phyloP scores from a whole-genome alignment of 2,888 invertebrate genomes.

The Drosophila macrospina region DNA sequence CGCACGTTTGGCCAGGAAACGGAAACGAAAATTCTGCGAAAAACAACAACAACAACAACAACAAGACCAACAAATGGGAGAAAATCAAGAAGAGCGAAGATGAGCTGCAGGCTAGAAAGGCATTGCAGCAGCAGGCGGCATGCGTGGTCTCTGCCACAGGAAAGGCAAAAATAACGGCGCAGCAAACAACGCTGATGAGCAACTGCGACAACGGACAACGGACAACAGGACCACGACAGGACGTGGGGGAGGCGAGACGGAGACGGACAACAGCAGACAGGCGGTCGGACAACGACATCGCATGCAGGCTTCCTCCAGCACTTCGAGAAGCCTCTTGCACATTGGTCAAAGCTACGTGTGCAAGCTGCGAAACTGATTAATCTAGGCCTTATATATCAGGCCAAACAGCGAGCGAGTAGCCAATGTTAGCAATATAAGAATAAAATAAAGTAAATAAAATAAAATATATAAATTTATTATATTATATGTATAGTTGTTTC shows the following conservation, averaged over 20 bases:
- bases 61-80: conserved; percentile 36
- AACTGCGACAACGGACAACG: conserved; percentile 40
- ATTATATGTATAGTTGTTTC: too few relatives aligned
- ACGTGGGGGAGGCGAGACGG: not conserved
- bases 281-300: conserved; percentile 8
- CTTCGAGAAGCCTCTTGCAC: conserved; percentile 36
- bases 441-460: too few relatives aligned
- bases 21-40: conserved; percentile 82
- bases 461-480: too few relatives aligned
- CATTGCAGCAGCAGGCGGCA: conserved; percentile 21
- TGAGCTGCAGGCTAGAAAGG: conserved; percentile 42
- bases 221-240: conserved; percentile 9
- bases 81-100: conserved; percentile 39
- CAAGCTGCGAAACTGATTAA: not conserved
- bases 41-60: conserved; percentile 68
- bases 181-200: conserved; percentile 80
- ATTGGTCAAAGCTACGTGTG: conserved; percentile 7
- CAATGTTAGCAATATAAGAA: too few relatives aligned
- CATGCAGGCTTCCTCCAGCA: conserved; percentile 4
- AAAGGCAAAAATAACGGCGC: conserved; percentile 78
- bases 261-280: not conserved
- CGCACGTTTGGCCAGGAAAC: conserved; percentile 79
- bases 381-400: not conserved
- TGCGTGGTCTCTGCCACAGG: conserved; percentile 54
- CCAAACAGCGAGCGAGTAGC: not conserved